Conservation (phyloP, 2,797 vertebrate species). For the Peromyscus nudipes region DNA sequence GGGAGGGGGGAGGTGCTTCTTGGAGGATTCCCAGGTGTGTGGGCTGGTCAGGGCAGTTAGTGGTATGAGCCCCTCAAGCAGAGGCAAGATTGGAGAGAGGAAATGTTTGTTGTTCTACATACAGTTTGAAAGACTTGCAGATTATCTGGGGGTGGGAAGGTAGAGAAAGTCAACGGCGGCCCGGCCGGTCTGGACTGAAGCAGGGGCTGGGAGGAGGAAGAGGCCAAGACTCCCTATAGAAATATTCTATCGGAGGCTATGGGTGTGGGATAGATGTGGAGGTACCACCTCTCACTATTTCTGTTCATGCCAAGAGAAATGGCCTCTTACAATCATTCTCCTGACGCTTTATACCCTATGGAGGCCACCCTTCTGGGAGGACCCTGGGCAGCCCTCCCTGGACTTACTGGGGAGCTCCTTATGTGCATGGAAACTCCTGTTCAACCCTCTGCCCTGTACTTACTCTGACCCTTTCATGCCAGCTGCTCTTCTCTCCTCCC, state of each 20-base stretch:
- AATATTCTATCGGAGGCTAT: neutral
- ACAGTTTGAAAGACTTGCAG: neutral
- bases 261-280: neutral
- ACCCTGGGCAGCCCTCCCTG: neutral
- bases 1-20: neutral
- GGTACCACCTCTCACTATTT: neutral
- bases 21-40: neutral
- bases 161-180: neutral
- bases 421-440: neutral
- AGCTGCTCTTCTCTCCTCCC: neutral
- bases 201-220: neutral
- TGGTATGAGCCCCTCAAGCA: neutral
- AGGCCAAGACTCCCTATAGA: neutral
- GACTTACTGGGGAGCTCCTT: neutral
- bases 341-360: neutral
- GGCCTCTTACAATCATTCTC: constrained; percentile 30
- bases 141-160: neutral
- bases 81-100: neutral
- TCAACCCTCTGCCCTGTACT: neutral
- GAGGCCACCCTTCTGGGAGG: neutral
- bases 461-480: neutral
- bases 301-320: constrained; percentile 1
- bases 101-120: neutral
- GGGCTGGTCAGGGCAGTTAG: neutral
- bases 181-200: neutral